Base-by-base conservation (phyloP, 2,797 vertebrate species). In the Pantherophis vulpinus region DNA sequence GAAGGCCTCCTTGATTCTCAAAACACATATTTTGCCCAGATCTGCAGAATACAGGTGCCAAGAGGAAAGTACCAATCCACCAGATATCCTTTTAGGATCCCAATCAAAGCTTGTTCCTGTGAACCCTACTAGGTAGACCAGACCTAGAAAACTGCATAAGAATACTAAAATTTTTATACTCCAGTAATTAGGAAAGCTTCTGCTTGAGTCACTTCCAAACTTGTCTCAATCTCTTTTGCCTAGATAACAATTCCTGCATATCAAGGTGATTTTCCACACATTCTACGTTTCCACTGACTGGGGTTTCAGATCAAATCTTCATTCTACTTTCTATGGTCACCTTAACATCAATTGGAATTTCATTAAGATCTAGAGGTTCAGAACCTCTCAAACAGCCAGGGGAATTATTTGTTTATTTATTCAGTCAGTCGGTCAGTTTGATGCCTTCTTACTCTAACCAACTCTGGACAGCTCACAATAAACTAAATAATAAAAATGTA, bases 271-370 rank as follows among this genome's bases (percentile, higher is more conserved):
- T 37, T 74, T 74, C 16, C 70, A 74, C 32, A 37, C 6, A 0
- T 12, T n/a, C 29, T 66, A n/a, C 63, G 14, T 6, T 89, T 88
- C 25, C 63, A 56, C 25, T 5, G 63, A 89, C 74, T 61, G 94
- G 94, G 90, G 55, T 91, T 88, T 51, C 37, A 93, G 4, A 1
- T 18, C 87, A 89, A 95, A 89, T 88, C 91, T 42, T 88, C 7
- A 4, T 27, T 55, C 58, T 61, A 86, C 32, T 59, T 51, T 90
- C 92, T 92, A 32, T 1, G 0, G 13, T 63, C 25, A 14, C 47
- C 94, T 60, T 42, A 61, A 23, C 0, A 61, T 12, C 10, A 47
- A 58, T 70, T 47, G 88, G 60, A 87, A 59, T 91, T 90, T 95
- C 88, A 59, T 29, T 89, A 83, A 74, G 92, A 79, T 70, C 54